Conservation (phyloP, 1,140 invertebrate species). For the Littorina saxatilis region DNA sequence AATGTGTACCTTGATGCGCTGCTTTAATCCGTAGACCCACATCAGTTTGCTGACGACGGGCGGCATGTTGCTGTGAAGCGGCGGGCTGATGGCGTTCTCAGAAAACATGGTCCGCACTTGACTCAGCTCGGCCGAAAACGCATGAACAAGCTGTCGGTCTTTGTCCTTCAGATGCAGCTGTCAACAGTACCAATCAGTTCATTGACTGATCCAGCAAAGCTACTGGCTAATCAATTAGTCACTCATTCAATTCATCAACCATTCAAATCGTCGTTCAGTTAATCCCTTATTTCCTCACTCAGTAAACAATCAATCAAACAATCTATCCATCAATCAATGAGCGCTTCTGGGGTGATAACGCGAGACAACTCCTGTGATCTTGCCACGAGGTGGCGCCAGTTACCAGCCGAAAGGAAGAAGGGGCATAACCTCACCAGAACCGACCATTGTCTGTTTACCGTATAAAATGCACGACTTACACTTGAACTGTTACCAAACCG, state of each 20-base stretch:
- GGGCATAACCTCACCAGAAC: too few species aligned
- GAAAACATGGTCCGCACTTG: conserved; percentile 68
- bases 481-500: too few species aligned
- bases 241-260: background rate
- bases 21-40: conserved; percentile 71
- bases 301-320: background rate
- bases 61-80: conserved; percentile 72
- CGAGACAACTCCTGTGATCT: too few species aligned
- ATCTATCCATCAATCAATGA: too few species aligned
- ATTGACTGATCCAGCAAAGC: background rate
- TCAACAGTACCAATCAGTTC: too few species aligned
- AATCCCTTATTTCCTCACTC: background rate
- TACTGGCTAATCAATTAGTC: background rate
- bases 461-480: too few species aligned
- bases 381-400: too few species aligned
- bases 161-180: conserved; percentile 71
- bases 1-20: conserved; percentile 67
- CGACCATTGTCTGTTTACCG: too few species aligned
- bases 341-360: too few species aligned
- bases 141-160: conserved; percentile 62
- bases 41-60: conserved; percentile 71
- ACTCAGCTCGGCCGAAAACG: conserved; percentile 68
- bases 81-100: conserved; percentile 56
- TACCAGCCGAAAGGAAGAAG: too few species aligned
- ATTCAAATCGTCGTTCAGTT: background rate